These are phyloP conservation scores for Propithecus deckenii DNA, from an alignment of 2,797 vertebrate species.

Conservation along the genomic window DNA sequence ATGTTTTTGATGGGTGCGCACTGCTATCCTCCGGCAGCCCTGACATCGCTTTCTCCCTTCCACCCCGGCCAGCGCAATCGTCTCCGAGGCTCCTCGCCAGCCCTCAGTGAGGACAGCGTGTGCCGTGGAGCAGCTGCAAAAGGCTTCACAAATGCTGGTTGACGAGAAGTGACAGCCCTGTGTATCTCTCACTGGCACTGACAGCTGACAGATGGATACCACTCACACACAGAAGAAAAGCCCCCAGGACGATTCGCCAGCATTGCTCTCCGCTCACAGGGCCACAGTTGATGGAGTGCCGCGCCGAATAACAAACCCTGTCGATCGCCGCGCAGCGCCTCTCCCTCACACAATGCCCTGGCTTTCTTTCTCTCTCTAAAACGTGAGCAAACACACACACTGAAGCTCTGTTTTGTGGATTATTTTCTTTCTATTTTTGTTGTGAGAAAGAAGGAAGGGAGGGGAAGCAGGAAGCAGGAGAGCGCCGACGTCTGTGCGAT, in stretches of 20 bases:
- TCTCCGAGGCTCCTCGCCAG: conserved; percentile 83
- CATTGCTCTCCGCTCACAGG: conserved; percentile 94
- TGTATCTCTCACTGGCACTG: conserved; percentile 97
- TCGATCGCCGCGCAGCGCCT: conserved; percentile 87
- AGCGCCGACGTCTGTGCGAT: neutral
- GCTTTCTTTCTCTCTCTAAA: conserved; percentile 56
- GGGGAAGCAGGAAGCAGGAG: neutral
- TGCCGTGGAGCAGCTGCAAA: conserved; percentile 95
- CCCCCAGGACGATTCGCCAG: conserved; percentile 94
- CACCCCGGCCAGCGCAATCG: conserved; percentile 75
- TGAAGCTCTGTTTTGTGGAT: conserved; percentile 65
- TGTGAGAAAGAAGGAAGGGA: neutral
- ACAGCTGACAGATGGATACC: conserved; percentile 99
- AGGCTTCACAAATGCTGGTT: conserved; percentile 94
- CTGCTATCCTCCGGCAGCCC: conserved; percentile 70
- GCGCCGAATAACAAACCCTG: conserved; percentile 96
- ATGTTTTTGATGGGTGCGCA: conserved; percentile 73
- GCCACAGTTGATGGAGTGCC: conserved; percentile 95
- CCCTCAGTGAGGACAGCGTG: conserved; percentile 91
- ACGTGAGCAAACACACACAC: conserved; percentile 69
- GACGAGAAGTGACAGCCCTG: conserved; percentile 99
- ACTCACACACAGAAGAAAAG: conserved; percentile 95
- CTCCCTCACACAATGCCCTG: conserved; percentile 81
- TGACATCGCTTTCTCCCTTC: conserved; percentile 80
- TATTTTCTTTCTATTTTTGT: conserved; percentile 60